Base-by-base conservation (phyloP, 2,113 vertebrate genomes). In the Rhabdornis inornatus region DNA sequence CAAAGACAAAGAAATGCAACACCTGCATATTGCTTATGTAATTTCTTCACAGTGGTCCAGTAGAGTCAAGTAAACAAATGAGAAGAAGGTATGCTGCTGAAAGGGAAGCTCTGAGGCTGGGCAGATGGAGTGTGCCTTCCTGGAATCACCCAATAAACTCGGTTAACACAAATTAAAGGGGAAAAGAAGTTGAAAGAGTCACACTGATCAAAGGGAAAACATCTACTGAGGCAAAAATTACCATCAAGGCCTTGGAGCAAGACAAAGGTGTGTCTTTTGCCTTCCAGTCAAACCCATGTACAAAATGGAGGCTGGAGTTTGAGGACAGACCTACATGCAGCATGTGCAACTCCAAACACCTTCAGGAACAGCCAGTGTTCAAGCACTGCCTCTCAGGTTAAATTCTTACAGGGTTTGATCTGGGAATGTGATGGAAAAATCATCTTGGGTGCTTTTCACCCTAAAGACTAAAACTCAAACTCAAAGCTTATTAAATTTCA, bases 21-120 rank as follows among this genome's bases (percentile, higher is more conserved):
- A 40, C 37, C 20, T 3, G 0, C 2, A 4, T 86, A 96, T 79
- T 94, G 87, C 89, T 92, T 21, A 24, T 87, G 52, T 21, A n/a
- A 57, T 47, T 74, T 77, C 65, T 83, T 94, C 87, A 90, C 88
- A 89, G 88, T 95, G 85, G 76, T 94, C 59, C 70, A 93, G 77
- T 40, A 33, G 39, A 49, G 39, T 17, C 55, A 52, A 19, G 33
- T 55, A 70, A 94, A 87, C 7, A 60, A 53, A 80, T 4, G 47
- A 77, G 56, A 65, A 35, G 56, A n/a, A 52, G 69, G 8, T 19
- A 11, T n/a, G 37, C 28, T 55, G 35, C 70, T 91, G 86, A 68
- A 72, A 85, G 45, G 45, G 57, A 87, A 82, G 74, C n/a, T 90
- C 85, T 74, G 80, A 94, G 39, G 28, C 37, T 87, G 60, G 75